Conservation (phyloP, 1,140 invertebrate species). For the Zaprionus inermis region DNA sequence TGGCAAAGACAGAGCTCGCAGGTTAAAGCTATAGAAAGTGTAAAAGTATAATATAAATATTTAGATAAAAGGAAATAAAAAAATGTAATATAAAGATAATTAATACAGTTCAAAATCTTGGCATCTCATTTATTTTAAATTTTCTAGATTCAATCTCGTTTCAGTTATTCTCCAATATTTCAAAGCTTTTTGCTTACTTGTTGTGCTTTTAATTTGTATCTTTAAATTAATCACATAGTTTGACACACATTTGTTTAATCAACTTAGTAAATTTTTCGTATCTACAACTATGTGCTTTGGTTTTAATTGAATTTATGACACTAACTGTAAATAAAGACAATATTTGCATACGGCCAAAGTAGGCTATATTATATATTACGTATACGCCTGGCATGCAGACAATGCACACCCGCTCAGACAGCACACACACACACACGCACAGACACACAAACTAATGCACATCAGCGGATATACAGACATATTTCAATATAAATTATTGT, state of each 20-base stretch:
- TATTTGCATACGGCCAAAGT: not conserved
- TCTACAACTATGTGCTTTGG: not conserved
- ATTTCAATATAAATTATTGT: conserved; percentile 80
- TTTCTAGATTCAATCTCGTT: no score
- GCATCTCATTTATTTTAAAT: no score
- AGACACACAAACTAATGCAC: conserved; percentile 30
- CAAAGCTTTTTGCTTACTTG: not conserved
- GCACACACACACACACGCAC: not conserved
- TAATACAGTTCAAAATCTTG: no score
- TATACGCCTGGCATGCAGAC: conserved; percentile 11
- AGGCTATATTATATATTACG: not conserved
- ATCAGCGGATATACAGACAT: conserved; percentile 41
- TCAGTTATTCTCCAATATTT: no score
- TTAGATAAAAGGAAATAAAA: not conserved
- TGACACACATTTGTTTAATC: no score
- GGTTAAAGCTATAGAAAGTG: not conserved
- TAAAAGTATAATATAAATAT: not conserved
- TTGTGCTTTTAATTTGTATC: no score
- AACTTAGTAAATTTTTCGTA: not conserved
- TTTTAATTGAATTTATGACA: not conserved
- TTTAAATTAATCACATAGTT: no score
- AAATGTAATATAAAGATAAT: not conserved
- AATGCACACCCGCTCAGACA: not conserved
- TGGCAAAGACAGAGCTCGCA: no score
- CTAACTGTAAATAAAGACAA: not conserved